Conservation (phyloP, 2,888 invertebrate genomes). For the Melanophora roralis region DNA sequence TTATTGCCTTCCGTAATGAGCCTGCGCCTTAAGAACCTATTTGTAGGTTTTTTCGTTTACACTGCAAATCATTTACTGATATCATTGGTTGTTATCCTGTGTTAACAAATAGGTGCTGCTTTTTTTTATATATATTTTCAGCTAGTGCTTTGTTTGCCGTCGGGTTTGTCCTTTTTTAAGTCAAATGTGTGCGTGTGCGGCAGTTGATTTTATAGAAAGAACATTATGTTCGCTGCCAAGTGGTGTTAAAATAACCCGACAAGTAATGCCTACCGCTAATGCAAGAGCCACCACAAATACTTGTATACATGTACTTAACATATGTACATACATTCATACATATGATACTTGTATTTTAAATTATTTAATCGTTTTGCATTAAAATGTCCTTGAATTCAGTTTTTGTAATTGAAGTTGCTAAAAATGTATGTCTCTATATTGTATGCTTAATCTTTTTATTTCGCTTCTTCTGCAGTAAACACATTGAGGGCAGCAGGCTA, state of each 20-base stretch:
- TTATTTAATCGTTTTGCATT: constrained; percentile 35
- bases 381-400: constrained; percentile 59
- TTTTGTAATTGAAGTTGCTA: constrained; percentile 49
- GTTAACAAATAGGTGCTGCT: constrained; percentile 49
- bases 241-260: constrained; percentile 6
- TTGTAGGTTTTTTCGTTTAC: constrained; percentile 27
- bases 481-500: no score
- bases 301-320: neutral
- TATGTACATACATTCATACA: constrained; percentile 3
- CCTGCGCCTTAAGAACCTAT: constrained; percentile 60
- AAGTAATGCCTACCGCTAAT: neutral
- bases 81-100: constrained; percentile 56
- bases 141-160: constrained; percentile 41
- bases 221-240: constrained; percentile 11
- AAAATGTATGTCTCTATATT: constrained; percentile 9
- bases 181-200: neutral
- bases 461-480: no score
- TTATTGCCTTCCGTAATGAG: constrained; percentile 50
- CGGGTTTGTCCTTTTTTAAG: constrained; percentile 46
- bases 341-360: constrained; percentile 7
- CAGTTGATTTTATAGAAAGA: neutral
- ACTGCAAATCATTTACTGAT: constrained; percentile 40
- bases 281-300: neutral
- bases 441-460: neutral
- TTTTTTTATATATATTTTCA: neutral